Evolutionary conservation across 2,888 invertebrate species (phyloP), one percentile per base, ranked within the genome.

Genomic region (Lasioglossum villosulum): DNA sequence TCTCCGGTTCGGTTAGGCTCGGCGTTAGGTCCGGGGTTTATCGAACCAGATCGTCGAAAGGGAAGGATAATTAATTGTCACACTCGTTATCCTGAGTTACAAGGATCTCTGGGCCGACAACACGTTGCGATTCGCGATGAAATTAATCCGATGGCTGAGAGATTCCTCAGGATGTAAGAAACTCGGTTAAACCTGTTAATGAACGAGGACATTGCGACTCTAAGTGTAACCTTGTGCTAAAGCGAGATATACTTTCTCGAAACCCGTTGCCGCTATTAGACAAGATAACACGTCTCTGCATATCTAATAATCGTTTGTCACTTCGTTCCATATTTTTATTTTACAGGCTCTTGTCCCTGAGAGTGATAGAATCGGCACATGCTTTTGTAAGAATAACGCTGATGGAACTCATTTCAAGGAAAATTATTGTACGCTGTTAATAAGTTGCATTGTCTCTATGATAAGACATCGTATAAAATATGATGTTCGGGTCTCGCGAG

Each of bases 41-140:
- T 78, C 59, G 73, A 84, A 63, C 72, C 75, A 78, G 56, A 59
- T 30, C 59, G 45, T 66, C 52, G 72, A 71, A 37, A 75, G 52
- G 10, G 34, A 52, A 77, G 66, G 66, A 48, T 79, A 76, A 81
- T 86, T 86, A 78, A 86, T 86, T 37, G 68, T 14, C 42, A 42
- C 72, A 74, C 68, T 37, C 27, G 70, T 77, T 70, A 84, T 73
- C 48, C 74, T 39, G 19, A 14, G 6, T n/a, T 79, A 76, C 59
- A 27, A 10, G 10, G 48, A 70, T 19, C 70, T 14, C 4, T 5
- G 27, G 6, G 3, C 23, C 30, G 27, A 37, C n/a, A 30, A n/a
- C 52, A 10, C 37, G 23, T 52, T 34, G 37, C 30, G 19, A 30
- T 4, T 27, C 45, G 39, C 19, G 30, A 48, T 72, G 48, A 72